Base-by-base conservation (phyloP, 2,888 invertebrate genomes). In the Sminthurides aquaticus region DNA sequence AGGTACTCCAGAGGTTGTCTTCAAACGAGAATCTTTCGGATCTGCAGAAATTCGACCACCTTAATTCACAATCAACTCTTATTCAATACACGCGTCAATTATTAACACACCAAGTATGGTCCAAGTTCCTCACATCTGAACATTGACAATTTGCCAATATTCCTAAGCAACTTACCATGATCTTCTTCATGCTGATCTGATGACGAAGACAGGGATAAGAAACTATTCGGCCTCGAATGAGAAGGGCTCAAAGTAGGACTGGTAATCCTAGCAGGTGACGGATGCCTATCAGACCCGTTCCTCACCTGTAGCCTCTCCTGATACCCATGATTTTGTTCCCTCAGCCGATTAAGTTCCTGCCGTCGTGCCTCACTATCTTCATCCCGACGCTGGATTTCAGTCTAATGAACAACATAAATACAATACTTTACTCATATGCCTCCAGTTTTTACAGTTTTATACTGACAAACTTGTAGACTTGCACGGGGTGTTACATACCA, bases 321-420 rank as follows among this genome's bases (percentile, higher is more conserved):
- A 65, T 78, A 75, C 8, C 84, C 84, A 77, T 87, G 87, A 68
- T 87, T 79, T 76, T 86, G 85, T 78, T 90, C 89, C 74, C 87
- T 82, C 69, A 86, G 84, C 76, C 84, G 83, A 75, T 87, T 85
- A 75, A 89, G 80, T 77, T 90, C 89, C 73, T 85, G 84, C 49
- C 89, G 82, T 75, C 89, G 79, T 74, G 84, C 82, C 76, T 87
- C 87, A 65, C 87, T 81, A 77, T 90, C 90, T 76, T 87, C 87
- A 77, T 89, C 89, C 74, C 86, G 82, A 75, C 86, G 85, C 78
- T 86, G 87, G 67, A 89, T 84, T 76, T 87, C 84, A 78, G 85
- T 86, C 89, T 90, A 76, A 3, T 34, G 54, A 29, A 49, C 49
- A 60, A 60, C 49, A 22, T 28, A 63, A 54, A 57, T 18, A 62